Conservation (phyloP, 1,140 invertebrate species). For the Tetramorium parvispinum region DNA sequence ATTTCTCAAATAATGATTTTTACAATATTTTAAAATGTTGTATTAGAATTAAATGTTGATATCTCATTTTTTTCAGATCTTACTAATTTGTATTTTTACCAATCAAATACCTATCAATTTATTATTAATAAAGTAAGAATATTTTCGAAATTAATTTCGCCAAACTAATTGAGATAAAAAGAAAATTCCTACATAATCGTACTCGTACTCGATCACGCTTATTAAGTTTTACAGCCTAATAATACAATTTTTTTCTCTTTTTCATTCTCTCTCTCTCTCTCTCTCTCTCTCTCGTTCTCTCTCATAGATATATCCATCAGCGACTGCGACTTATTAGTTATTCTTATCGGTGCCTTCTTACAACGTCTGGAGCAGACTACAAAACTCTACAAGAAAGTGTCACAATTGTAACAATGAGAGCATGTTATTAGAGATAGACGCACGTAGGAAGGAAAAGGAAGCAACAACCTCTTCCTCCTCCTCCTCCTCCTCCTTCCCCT, state of each 20-base stretch:
- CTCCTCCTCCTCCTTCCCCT: background rate
- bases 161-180: background rate
- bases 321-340: slow-evolving; percentile 30
- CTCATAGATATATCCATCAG: slow-evolving; percentile 8
- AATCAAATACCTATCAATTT: background rate
- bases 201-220: background rate
- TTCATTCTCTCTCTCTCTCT: background rate
- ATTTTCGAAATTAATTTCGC: no score
- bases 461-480: background rate
- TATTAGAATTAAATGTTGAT: slow-evolving; percentile 4
- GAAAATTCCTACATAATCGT: background rate
- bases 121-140: background rate
- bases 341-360: slow-evolving; percentile 8
- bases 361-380: slow-evolving; percentile 28
- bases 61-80: background rate
- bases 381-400: slow-evolving; percentile 43
- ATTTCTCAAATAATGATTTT: slow-evolving; percentile 11
- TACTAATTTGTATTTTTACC: background rate
- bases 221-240: background rate
- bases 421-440: slow-evolving; percentile 19
- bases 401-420: slow-evolving; percentile 11
- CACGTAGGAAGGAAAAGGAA: slow-evolving; percentile 7
- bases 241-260: background rate
- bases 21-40: no score
- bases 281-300: background rate